phyloP scores from a whole-genome alignment of 1,140 invertebrate genomes.

The Drosophila persimilis region DNA sequence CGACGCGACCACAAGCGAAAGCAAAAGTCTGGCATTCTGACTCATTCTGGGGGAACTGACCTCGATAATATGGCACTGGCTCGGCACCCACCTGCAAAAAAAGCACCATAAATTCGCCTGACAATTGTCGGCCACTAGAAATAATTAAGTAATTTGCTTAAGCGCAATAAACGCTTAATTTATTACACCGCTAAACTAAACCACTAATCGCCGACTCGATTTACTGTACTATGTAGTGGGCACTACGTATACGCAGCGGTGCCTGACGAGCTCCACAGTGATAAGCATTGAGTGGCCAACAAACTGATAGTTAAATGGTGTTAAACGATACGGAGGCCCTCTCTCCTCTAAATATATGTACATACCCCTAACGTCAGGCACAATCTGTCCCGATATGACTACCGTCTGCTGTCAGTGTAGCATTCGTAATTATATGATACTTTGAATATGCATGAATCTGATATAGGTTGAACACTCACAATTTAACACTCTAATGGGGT shows the following conservation, averaged over 20 bases:
- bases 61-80: constrained; percentile 27
- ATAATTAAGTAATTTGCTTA: constrained; percentile 10
- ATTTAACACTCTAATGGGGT: neutral
- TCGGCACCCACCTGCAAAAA: constrained; percentile 1
- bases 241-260: constrained; percentile 53
- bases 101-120: constrained; percentile 11
- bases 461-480: neutral
- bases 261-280: constrained; percentile 35
- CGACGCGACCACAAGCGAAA: constrained; percentile 13
- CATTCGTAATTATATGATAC: constrained; percentile 25
- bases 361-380: constrained; percentile 5
- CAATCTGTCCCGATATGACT: constrained; percentile 22
- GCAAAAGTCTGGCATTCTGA: constrained; percentile 47
- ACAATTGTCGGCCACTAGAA: neutral
- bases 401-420: neutral
- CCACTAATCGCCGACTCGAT: constrained; percentile 14
- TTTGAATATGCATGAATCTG: neutral
- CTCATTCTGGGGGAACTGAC: constrained; percentile 42
- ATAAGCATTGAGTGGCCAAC: constrained; percentile 36
- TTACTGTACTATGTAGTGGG: constrained; percentile 14
- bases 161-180: constrained; percentile 25
- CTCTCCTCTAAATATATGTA: constrained; percentile 13
- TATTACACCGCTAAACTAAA: constrained; percentile 6
- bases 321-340: constrained; percentile 41
- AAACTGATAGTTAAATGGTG: constrained; percentile 53